Percentiles rank a stretch among this genome's conserved stretches.
phyloP scores from a whole-genome alignment of 1,140 invertebrate species.

The Matsumurasca onukii region DNA sequence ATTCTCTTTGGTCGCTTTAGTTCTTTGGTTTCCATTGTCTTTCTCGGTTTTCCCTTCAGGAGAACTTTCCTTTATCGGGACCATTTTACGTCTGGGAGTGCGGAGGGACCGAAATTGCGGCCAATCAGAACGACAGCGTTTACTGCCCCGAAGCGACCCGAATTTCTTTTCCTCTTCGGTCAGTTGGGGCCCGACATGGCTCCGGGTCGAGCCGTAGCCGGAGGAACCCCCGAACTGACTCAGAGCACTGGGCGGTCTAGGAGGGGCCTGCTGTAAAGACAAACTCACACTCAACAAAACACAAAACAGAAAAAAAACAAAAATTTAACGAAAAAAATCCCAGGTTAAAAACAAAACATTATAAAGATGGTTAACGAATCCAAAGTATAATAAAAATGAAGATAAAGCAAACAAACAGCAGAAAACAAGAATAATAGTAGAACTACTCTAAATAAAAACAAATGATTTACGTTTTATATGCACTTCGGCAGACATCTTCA shows the following conservation, averaged over 20 bases:
- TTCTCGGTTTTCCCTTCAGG: conserved; percentile 47
- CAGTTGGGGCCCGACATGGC: conserved; percentile 52
- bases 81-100: conserved; percentile 46
- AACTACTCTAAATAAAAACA: too few species aligned
- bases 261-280: conserved; percentile 34
- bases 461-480: too few species aligned
- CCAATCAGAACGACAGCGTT: conserved; percentile 31
- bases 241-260: conserved; percentile 51
- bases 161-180: conserved; percentile 48
- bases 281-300: conserved; percentile 36
- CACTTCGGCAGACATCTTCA: too few species aligned
- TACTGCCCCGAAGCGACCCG: conserved; percentile 49
- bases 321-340: conserved; percentile 25
- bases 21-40: conserved; percentile 41
- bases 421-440: too few species aligned
- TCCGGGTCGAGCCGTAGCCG: conserved; percentile 61
- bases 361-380: too few species aligned
- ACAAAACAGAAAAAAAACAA: conserved; percentile 37
- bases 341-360: not conserved
- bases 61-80: conserved; percentile 50
- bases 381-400: too few species aligned
- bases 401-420: too few species aligned
- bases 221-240: conserved; percentile 52
- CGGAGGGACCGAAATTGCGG: conserved; percentile 40
- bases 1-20: not conserved